These are phyloP conservation scores for Aricia agestis DNA, from an alignment of 1,140 invertebrate species.

Conservation along the genomic window DNA sequence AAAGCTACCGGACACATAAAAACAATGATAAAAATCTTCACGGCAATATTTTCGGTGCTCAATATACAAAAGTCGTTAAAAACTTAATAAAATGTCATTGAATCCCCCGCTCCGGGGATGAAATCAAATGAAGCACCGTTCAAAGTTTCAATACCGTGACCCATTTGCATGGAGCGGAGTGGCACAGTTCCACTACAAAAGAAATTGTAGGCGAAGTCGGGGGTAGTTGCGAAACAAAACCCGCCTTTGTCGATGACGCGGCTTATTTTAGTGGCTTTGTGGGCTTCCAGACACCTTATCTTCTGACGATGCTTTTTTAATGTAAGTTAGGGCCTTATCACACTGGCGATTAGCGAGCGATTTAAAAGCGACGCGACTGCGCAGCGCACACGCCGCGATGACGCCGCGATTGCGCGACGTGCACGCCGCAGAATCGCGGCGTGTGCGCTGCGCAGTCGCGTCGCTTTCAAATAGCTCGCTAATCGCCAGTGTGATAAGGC, in stretches of 20 bases:
- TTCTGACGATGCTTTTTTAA: too few species aligned
- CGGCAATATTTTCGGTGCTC: neutral
- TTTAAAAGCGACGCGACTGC: too few species aligned
- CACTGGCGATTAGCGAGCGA: too few species aligned
- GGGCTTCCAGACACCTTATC: neutral
- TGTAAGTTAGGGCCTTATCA: too few species aligned
- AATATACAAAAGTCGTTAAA: neutral
- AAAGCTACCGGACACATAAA: too few species aligned
- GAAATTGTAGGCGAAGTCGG: conserved; percentile 46
- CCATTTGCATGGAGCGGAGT: conserved; percentile 29
- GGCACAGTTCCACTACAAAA: conserved; percentile 29
- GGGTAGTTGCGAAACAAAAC: conserved; percentile 38
- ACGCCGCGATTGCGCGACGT: too few species aligned
- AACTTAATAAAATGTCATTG: conserved; percentile 1
- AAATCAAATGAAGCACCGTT: conserved; percentile 21
- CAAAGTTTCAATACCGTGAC: conserved; percentile 31
- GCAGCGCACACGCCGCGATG: too few species aligned
- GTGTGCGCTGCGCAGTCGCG: too few species aligned
- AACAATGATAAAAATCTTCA: neutral
- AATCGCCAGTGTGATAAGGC: too few species aligned
- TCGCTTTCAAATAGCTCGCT: too few species aligned
- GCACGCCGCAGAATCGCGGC: too few species aligned
- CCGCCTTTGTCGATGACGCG: conserved; percentile 28
- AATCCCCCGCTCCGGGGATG: neutral
- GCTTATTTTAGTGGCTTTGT: conserved; percentile 26